These are phyloP conservation scores for Drosophila putrida DNA, from an alignment of 2,888 invertebrate species.

Conservation along the genomic window DNA sequence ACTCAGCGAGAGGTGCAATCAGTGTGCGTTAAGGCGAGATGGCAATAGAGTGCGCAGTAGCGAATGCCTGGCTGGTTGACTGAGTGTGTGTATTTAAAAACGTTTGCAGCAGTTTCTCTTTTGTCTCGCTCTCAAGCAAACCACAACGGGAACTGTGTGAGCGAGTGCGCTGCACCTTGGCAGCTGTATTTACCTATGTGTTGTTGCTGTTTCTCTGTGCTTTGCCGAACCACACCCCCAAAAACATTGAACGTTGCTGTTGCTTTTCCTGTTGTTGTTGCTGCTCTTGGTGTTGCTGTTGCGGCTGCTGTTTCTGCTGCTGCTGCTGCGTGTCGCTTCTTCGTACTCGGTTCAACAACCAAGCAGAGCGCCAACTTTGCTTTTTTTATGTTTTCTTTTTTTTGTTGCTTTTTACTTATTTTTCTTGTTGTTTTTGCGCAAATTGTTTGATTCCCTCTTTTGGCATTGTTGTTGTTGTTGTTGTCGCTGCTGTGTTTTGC, in stretches of 20 bases:
- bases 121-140: constrained; percentile 22
- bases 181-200: constrained; percentile 77
- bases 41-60: constrained; percentile 2
- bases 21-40: constrained; percentile 27
- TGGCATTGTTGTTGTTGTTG: constrained; percentile 38
- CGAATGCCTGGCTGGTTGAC: constrained; percentile 49
- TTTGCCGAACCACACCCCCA: constrained; percentile 73
- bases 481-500: constrained; percentile 57
- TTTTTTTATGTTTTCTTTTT: constrained; percentile 19
- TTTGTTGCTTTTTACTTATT: constrained; percentile 19
- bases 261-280: constrained; percentile 18
- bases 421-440: constrained; percentile 47
- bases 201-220: constrained; percentile 60
- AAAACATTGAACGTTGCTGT: constrained; percentile 44
- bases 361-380: constrained; percentile 54
- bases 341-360: constrained; percentile 57
- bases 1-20: not conserved
- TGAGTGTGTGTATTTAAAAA: constrained; percentile 28
- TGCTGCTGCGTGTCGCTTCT: constrained; percentile 51
- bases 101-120: constrained; percentile 12
- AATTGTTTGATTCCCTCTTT: constrained; percentile 55
- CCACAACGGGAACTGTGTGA: constrained; percentile 24
- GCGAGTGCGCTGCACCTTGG: constrained; percentile 45
- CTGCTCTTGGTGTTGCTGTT: constrained; percentile 4
- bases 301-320: constrained; percentile 10